phyloP scores from a whole-genome alignment of 2,113 vertebrate genomes.

The Dissostichus mawsoni region DNA sequence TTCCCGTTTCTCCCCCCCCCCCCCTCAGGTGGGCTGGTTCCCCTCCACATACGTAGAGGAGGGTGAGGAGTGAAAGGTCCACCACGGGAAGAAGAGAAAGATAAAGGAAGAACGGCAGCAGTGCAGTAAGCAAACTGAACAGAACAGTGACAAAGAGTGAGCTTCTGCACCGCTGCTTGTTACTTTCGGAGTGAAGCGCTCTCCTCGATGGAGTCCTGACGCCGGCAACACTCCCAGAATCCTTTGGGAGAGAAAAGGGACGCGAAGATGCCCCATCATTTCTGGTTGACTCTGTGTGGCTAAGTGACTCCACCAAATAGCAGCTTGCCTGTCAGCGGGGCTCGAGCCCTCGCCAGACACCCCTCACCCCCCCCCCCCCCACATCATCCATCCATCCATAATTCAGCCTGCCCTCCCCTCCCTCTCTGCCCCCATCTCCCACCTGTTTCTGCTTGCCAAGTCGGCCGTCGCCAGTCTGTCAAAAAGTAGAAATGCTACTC shows the following conservation, averaged over 20 bases:
- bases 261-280: conserved; percentile 37
- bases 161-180: conserved; percentile 27
- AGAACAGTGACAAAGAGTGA: conserved; percentile 21
- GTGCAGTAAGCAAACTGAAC: conserved; percentile 22
- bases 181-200: conserved; percentile 1
- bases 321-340: conserved; percentile 72
- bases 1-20: not conserved
- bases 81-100: not conserved
- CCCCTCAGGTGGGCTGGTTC: conserved; percentile 95
- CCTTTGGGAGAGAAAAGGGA: conserved; percentile 54
- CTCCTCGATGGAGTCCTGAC: conserved; percentile 24
- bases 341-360: conserved; percentile 31
- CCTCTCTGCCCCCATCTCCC: conserved; percentile 59
- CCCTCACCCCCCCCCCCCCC: not conserved
- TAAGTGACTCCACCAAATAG: conserved; percentile 56
- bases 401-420: conserved; percentile 47
- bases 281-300: conserved; percentile 50
- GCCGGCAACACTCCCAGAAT: conserved; percentile 54
- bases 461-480: conserved; percentile 61
- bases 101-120: conserved; percentile 19
- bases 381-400: conserved; percentile 53
- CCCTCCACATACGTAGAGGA: conserved; percentile 98
- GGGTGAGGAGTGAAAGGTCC: conserved; percentile 88
- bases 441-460: conserved; percentile 70
- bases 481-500: conserved; percentile 61